A percentile compares a stretch with the other conserved stretches of the same genome.
Evolutionary conservation across 2,113 vertebrate genomes (phyloP).

Genomic region (Plestiodon gilberti): DNA sequence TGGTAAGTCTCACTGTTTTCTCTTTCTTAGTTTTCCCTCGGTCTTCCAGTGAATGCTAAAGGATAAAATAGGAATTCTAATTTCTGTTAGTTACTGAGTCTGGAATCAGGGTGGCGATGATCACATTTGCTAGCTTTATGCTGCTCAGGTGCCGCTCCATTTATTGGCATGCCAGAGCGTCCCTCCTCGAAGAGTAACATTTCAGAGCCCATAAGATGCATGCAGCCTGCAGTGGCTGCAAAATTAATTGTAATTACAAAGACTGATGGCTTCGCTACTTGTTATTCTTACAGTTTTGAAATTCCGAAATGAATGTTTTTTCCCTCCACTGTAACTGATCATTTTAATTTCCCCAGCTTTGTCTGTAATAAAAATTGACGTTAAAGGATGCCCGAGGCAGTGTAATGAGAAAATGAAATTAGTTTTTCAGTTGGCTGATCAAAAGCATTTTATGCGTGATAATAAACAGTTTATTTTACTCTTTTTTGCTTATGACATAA

Average conservation of each 20-base stretch:
- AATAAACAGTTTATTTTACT: constrained; percentile 98
- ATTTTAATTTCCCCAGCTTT: constrained; percentile 96
- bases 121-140: not conserved
- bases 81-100: not conserved
- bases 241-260: constrained; percentile 76
- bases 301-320: constrained; percentile 83
- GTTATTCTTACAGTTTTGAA: constrained; percentile 79
- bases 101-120: not conserved
- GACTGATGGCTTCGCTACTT: constrained; percentile 72
- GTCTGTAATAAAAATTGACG: constrained; percentile 97
- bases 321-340: constrained; percentile 78
- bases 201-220: constrained; percentile 44
- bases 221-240: constrained; percentile 39
- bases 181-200: constrained; percentile 50
- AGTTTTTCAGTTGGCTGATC: constrained; percentile 99
- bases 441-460: constrained; percentile 98
- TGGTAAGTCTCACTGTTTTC: not conserved
- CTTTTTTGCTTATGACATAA: constrained; percentile 82
- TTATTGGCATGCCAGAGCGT: constrained; percentile 6
- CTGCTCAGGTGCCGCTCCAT: not conserved
- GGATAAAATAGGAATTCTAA: not conserved
- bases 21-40: not conserved
- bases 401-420: constrained; percentile 99
- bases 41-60: not conserved
- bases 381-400: constrained; percentile 91